phyloP scores from a whole-genome alignment of 2,888 invertebrate genomes.

The Xestoiulus laeticollis region DNA sequence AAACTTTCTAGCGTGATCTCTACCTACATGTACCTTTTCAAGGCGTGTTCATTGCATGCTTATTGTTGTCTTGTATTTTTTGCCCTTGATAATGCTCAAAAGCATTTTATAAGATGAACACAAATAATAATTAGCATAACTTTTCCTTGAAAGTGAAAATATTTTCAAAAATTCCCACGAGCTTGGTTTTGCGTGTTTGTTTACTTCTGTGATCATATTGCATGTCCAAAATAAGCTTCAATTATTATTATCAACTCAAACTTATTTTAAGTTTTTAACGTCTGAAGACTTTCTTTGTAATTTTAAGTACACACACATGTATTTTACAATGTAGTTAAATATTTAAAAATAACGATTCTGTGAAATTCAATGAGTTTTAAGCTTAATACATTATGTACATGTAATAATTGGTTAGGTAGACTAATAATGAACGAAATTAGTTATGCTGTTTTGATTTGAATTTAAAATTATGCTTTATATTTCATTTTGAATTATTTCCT shows the following conservation, averaged over 20 bases:
- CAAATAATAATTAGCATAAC: slow-evolving; percentile 13
- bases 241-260: too few relatives aligned
- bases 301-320: neutral
- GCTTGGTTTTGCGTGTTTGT: neutral
- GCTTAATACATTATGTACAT: too few relatives aligned
- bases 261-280: neutral
- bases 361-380: too few relatives aligned
- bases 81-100: neutral
- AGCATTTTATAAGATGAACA: neutral
- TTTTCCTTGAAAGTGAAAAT: slow-evolving; percentile 38
- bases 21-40: neutral
- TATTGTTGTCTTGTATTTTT: neutral
- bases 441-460: too few relatives aligned
- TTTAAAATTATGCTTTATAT: too few relatives aligned
- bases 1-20: neutral
- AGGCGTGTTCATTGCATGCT: neutral
- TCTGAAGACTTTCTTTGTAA: neutral
- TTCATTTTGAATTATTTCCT: too few relatives aligned
- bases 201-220: neutral
- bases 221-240: neutral
- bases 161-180: neutral
- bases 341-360: too few relatives aligned
- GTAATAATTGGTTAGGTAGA: too few relatives aligned
- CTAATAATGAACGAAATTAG: too few relatives aligned
- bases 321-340: too few relatives aligned